Evolutionary conservation across 1,140 invertebrate species (phyloP), one percentile per base, ranked within the genome.

Genomic region (Heliconius hewitsoni): DNA sequence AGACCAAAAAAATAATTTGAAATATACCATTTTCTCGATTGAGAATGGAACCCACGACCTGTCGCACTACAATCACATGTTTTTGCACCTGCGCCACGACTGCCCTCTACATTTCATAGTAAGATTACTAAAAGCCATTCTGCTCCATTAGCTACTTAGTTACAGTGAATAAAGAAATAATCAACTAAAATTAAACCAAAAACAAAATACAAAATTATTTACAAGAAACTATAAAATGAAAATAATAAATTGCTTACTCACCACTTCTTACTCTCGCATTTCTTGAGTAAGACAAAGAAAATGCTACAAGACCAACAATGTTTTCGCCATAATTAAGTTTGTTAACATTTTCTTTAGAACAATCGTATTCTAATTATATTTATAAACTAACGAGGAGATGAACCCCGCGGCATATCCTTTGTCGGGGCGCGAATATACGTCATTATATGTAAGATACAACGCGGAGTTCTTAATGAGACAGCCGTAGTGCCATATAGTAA

Each of bases 321-420:
- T n/a, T 75, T 60, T 60, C 19, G 37, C 37, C 16, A 27, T 60
- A 60, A 75, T 75, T 37, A 75, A 39, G 18, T 39, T 60, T 75
- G 52, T 74, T 55, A 55, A 27, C 19, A 70, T 75, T 75, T 81
- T 84, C 84, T 84, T 84, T 88, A 85, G 82, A 76, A 85, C 80
- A 84, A 83, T 79, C 82, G 80, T 83, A 73, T 79, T 82, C 84
- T 86, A 80, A 87, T 88, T 86, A 89, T 88, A 84, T 81, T 84
- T 84, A 84, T 73, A 82, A 80, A 84, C 82, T 89, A 89, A 89
- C 86, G 84, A 89, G 52, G 80, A 86, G 82, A 84, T 79, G 82
- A 85, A 37, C 84, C 89, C 85, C 85, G 83, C 77, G 84, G 88
- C 86, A 71, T 80, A 84, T 79, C 82, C 87, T 89, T 89, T 89